phyloP scores from a whole-genome alignment of 35 echinoderm and acorn worm species.

The Hemicentrotus pulcherrimus region DNA sequence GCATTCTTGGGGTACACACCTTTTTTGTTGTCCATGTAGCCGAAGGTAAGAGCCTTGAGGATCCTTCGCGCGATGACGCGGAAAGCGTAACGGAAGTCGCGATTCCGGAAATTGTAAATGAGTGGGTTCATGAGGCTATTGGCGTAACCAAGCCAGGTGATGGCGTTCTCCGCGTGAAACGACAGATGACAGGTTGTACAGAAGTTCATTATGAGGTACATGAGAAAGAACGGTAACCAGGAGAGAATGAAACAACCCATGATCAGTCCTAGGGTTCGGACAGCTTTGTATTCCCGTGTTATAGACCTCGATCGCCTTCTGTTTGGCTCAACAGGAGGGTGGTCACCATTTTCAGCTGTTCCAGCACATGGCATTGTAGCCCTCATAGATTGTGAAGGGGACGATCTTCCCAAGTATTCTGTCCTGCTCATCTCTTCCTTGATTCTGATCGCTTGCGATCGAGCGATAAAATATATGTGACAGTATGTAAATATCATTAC shows the following conservation, averaged over 20 bases:
- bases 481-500: conserved; percentile 76
- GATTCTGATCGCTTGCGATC: conserved; percentile 51
- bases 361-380: background rate
- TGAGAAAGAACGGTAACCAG: conserved; percentile 90
- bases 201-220: conserved; percentile 64
- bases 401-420: conserved; percentile 2
- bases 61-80: conserved; percentile 42
- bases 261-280: conserved; percentile 79
- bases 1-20: conserved; percentile 38
- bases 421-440: conserved; percentile 41
- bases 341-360: background rate
- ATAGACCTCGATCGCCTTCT: conserved; percentile 38
- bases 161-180: conserved; percentile 43
- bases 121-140: conserved; percentile 90
- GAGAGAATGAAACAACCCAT: conserved; percentile 93
- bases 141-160: conserved; percentile 91
- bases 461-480: conserved; percentile 62
- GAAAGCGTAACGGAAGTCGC: conserved; percentile 79
- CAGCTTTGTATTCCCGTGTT: conserved; percentile 70
- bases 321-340: background rate
- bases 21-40: conserved; percentile 30
- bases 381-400: conserved; percentile 4
- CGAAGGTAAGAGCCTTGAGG: conserved; percentile 21
- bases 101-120: conserved; percentile 74
- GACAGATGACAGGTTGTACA: conserved; percentile 63